phyloP scores from a whole-genome alignment of 1,140 invertebrate genomes.

The Drosophila aff. region DNA sequence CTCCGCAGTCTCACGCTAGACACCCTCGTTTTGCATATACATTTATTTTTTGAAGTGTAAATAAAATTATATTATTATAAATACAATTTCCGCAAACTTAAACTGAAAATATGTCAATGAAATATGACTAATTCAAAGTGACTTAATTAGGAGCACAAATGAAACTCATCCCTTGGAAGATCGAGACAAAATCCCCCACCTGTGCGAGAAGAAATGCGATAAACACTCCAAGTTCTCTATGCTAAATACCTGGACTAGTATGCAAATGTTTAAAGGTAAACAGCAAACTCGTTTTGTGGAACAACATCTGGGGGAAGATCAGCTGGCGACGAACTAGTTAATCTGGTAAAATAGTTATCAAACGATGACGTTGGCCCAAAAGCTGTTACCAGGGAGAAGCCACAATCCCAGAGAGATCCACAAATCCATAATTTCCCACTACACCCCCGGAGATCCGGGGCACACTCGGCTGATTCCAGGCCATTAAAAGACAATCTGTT shows the following conservation, averaged over 20 bases:
- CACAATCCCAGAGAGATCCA: background rate
- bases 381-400: slow-evolving; percentile 20
- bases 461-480: slow-evolving; percentile 25
- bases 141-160: slow-evolving; percentile 1
- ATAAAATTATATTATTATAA: background rate
- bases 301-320: slow-evolving; percentile 15
- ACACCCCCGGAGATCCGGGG: slow-evolving; percentile 6
- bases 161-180: slow-evolving; percentile 3
- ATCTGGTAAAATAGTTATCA: slow-evolving; percentile 19
- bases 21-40: too few species aligned
- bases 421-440: slow-evolving; percentile 14
- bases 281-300: slow-evolving; percentile 22
- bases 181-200: slow-evolving; percentile 5
- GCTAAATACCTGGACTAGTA: slow-evolving; percentile 23
- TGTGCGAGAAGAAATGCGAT: slow-evolving; percentile 1
- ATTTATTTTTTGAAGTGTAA: background rate
- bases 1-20: background rate
- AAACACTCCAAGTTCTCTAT: slow-evolving; percentile 6
- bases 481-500: slow-evolving; percentile 83
- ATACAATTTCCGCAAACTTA: background rate
- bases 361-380: slow-evolving; percentile 12
- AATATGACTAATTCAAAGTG: background rate
- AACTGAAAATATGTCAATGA: background rate
- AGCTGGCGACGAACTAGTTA: slow-evolving; percentile 32
- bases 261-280: slow-evolving; percentile 14